A percentile compares a stretch with the other conserved stretches of the same genome.
These are phyloP conservation scores for Megaustenia siamemsis DNA, from an alignment of 2,888 invertebrate species.

Conservation along the genomic window DNA sequence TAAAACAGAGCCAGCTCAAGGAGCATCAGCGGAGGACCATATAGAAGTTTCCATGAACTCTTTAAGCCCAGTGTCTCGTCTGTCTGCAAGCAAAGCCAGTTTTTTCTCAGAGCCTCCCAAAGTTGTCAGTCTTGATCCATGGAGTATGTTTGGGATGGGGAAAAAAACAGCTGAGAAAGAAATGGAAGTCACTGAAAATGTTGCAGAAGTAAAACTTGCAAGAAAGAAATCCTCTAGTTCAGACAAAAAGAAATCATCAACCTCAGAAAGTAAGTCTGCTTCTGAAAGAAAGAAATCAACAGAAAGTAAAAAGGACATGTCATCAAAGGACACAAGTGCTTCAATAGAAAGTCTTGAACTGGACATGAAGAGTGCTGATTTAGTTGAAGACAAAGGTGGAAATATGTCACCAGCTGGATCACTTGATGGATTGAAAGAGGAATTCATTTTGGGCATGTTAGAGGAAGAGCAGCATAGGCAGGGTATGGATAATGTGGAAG, in stretches of 20 bases:
- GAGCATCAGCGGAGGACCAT: conserved; percentile 38
- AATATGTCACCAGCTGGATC: conserved; percentile 42
- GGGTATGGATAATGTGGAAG: conserved; percentile 5
- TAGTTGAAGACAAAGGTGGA: background rate
- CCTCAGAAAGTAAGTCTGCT: conserved; percentile 25
- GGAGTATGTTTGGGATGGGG: conserved; percentile 65
- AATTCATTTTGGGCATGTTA: background rate
- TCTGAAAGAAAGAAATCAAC: conserved; percentile 34
- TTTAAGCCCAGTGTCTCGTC: conserved; percentile 49
- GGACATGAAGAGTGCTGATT: conserved; percentile 39
- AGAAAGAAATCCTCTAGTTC: conserved; percentile 19
- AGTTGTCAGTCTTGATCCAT: conserved; percentile 76
- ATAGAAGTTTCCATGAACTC: conserved; percentile 46
- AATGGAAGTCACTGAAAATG: background rate
- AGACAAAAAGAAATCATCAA: conserved; percentile 13
- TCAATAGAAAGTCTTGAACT: conserved; percentile 54
- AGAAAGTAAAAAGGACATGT: conserved; percentile 24
- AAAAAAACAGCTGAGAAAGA: conserved; percentile 24
- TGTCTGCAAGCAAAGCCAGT: conserved; percentile 63
- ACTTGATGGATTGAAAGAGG: conserved; percentile 54
- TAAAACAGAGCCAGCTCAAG: conserved; percentile 39
- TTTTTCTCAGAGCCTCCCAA: conserved; percentile 77
- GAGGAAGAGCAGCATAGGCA: background rate
- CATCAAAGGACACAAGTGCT: conserved; percentile 51
- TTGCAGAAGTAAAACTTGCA: conserved; percentile 12